Percentiles rank a stretch among this genome's conserved stretches.
phyloP scores from a whole-genome alignment of 2,888 invertebrate species.

The Drosophila testacea region DNA sequence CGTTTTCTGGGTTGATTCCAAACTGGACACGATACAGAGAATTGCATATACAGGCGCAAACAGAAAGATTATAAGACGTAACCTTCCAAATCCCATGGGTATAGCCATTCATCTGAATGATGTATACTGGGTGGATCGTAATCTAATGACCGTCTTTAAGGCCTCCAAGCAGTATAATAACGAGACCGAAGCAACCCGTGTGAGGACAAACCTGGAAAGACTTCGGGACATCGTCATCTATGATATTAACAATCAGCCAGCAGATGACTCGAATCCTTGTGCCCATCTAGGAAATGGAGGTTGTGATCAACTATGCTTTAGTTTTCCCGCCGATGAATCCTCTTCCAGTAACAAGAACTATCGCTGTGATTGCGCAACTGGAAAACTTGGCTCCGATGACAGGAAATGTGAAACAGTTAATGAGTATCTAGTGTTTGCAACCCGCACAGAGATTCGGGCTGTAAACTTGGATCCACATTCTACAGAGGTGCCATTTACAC shows the following conservation, averaged over 20 bases:
- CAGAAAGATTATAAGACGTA: conserved; percentile 92
- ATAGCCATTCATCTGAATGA: conserved; percentile 93
- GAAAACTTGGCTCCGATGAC: conserved; percentile 88
- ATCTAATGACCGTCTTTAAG: conserved; percentile 93
- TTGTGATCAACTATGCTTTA: conserved; percentile 98
- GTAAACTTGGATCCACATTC: conserved; percentile 94
- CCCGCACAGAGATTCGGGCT: conserved; percentile 96
- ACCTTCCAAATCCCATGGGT: conserved; percentile 97
- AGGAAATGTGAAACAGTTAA: conserved; percentile 93
- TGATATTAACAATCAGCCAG: conserved; percentile 94
- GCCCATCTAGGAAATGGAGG: conserved; percentile 91
- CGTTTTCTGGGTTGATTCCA: conserved; percentile 98
- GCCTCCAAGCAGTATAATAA: conserved; percentile 90
- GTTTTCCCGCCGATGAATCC: conserved; percentile 90
- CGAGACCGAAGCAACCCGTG: conserved; percentile 88
- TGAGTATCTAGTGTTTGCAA: conserved; percentile 97
- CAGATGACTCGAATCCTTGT: conserved; percentile 93
- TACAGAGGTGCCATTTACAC: conserved; percentile 93
- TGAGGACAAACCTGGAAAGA: conserved; percentile 93
- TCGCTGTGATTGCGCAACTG: conserved; percentile 96
- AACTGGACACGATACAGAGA: conserved; percentile 96
- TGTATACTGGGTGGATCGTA: conserved; percentile 98
- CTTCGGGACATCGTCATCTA: conserved; percentile 96
- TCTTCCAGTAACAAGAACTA: conserved; percentile 86
- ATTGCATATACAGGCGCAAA: conserved; percentile 93